phyloP scores from a whole-genome alignment of 2,113 vertebrate species.

The Anarhynchus alexandrinus region DNA sequence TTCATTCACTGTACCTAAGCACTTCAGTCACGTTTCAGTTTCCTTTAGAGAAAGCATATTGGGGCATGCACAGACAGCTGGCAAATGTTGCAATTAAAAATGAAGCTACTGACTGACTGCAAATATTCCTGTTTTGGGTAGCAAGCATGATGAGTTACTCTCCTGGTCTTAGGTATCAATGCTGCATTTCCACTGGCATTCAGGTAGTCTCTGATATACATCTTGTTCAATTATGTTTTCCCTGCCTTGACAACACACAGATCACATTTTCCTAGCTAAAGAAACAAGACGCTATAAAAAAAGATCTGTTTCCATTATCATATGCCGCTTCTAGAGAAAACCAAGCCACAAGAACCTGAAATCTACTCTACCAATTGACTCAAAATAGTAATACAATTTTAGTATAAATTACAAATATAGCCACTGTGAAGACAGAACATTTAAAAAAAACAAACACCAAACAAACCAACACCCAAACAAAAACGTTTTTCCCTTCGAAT shows the following conservation, averaged over 20 bases:
- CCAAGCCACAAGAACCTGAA: background rate
- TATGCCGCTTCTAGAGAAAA: background rate
- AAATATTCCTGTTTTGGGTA: background rate
- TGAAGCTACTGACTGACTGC: background rate
- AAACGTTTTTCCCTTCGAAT: background rate
- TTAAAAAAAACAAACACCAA: background rate
- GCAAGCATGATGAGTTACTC: background rate
- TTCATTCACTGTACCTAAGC: background rate
- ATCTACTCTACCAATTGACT: background rate
- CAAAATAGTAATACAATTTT: background rate
- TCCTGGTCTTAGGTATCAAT: background rate
- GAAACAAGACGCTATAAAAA: background rate
- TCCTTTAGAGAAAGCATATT: fast-evolving
- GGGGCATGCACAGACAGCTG: background rate
- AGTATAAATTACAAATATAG: background rate
- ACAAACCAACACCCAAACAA: background rate
- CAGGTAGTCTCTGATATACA: background rate
- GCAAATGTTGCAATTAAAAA: background rate
- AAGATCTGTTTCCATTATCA: background rate
- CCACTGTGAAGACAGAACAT: background rate
- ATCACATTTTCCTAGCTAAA: background rate
- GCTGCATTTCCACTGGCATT: background rate
- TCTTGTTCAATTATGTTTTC: background rate
- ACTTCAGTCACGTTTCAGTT: background rate
- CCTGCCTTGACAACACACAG: background rate